Base-by-base conservation (phyloP, 2,113 vertebrate genomes). In the Synodontis membranacea region DNA sequence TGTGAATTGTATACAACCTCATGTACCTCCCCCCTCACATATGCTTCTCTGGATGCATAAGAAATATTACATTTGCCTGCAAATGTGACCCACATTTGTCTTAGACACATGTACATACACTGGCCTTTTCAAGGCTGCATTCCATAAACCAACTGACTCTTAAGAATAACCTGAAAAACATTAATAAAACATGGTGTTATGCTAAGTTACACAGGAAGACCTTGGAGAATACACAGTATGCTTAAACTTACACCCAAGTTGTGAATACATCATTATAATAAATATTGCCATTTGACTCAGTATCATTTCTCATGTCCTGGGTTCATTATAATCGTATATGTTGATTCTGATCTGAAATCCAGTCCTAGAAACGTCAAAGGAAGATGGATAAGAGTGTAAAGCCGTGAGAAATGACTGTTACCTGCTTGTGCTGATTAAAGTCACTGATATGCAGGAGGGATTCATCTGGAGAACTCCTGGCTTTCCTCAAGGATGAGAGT, bases 401-500 rank as follows among this genome's bases (percentile, higher is more conserved):
- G 31, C 19, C n/a, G 44, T 28, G 19, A 74, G 7, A 25, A 56
- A 62, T 28, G 21, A 28, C 37, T 0, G 5, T 58, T 42, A 80
- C 78, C 78, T 58, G 78, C 5, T 80, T 80, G 54, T 15, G 50
- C 34, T 58, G 78, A 80, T 95, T 97, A 84, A 93, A 91, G 93
- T 94, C 79, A 84, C 34, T 96, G 91, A 94, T 89, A 91, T 95
- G 92, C 88, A 92, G 89, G 89, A 89, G 64, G 88, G 94, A 88
- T 90, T 96, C 94, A 91, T 96, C 95, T 87, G 93, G 93, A 93
- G 92, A 93, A 95, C 93, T 96, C 95, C 95, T 96, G 92, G 95
- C 94, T 91, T 94, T 91, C 93, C 95, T 97, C 72, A 93, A 92
- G 89, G 94, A 83, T 83, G 95, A 91, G 89, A 95, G 92, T 93